Conservation (phyloP, 2,113 vertebrate species). For the Nematolebias whitei region DNA sequence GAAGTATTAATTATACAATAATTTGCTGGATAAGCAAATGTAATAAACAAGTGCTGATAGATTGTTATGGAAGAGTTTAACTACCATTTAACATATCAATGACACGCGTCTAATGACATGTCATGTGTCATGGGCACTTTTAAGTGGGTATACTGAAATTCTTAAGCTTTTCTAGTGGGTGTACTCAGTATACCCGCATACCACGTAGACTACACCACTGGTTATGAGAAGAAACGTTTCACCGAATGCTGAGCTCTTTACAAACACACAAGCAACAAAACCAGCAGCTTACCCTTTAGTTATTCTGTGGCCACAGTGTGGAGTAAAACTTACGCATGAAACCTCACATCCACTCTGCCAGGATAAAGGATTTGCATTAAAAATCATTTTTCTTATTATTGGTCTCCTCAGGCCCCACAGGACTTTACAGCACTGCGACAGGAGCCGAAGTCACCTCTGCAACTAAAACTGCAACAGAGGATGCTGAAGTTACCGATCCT, state of each 20-base stretch:
- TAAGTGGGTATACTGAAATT: too few relatives aligned
- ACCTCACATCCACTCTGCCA: neutral
- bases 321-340: neutral
- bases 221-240: neutral
- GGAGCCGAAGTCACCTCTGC: accelerated
- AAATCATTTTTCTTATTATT: slow-evolving; percentile 1
- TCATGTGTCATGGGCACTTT: too few relatives aligned
- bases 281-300: neutral
- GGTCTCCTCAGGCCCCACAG: slow-evolving; percentile 61
- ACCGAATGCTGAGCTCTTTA: neutral
- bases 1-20: too few relatives aligned
- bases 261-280: neutral
- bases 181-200: too few relatives aligned
- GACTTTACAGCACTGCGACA: neutral
- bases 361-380: neutral
- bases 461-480: accelerated
- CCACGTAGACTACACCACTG: too few relatives aligned
- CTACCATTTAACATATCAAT: too few relatives aligned
- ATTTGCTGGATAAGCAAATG: too few relatives aligned
- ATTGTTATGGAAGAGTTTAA: too few relatives aligned
- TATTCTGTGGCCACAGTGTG: neutral
- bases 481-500: neutral
- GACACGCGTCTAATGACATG: too few relatives aligned
- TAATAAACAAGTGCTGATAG: too few relatives aligned
- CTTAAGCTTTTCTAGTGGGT: too few relatives aligned